Conservation (phyloP, 2,113 vertebrate genomes). For the Pitta sordida region DNA sequence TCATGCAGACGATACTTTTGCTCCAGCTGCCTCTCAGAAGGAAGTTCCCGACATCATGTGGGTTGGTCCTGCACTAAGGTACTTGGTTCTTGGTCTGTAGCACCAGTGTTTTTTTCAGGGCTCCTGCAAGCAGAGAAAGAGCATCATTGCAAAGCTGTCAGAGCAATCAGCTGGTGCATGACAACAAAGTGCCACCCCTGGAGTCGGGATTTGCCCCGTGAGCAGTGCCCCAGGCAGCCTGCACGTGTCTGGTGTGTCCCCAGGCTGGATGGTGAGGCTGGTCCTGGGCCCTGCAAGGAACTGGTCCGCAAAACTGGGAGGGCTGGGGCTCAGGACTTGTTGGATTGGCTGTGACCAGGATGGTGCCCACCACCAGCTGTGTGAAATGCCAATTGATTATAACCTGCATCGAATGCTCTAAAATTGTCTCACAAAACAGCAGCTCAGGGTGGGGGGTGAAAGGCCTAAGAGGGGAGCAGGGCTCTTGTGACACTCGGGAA, state of each 20-base stretch:
- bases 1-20: conserved; percentile 64
- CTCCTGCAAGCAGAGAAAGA: conserved; percentile 62
- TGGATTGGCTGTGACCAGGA: neutral
- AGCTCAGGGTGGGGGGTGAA: neutral
- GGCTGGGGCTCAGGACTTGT: neutral
- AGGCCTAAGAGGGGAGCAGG: neutral
- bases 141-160: conserved; percentile 20
- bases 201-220: neutral
- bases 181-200: neutral
- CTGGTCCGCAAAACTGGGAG: neutral
- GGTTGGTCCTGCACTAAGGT: neutral
- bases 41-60: neutral
- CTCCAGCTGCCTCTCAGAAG: neutral
- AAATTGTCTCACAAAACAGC: neutral
- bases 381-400: conserved; percentile 71
- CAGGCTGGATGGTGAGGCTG: neutral
- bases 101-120: conserved; percentile 53
- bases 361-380: neutral
- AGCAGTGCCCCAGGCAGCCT: neutral
- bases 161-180: neutral
- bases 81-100: conserved; percentile 65
- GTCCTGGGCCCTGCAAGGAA: neutral
- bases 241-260: neutral
- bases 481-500: neutral
- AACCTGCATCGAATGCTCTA: conserved; percentile 32